phyloP scores from a whole-genome alignment of 2,797 vertebrate genomes.

The Antrozous pallidus region DNA sequence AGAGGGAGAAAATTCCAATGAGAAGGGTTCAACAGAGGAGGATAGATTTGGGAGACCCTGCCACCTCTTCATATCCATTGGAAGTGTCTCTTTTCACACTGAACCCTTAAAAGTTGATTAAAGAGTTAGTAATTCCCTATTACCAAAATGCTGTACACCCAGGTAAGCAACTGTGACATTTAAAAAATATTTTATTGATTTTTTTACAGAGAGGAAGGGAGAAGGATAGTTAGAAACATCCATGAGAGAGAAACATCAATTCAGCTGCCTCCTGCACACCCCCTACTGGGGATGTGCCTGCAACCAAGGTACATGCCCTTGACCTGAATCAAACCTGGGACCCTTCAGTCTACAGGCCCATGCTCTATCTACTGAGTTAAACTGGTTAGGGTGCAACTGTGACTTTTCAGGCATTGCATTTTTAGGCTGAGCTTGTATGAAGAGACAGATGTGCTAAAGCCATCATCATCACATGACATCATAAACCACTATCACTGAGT shows the following conservation, averaged over 20 bases:
- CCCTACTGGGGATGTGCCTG: too few relatives aligned
- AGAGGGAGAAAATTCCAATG: slow-evolving; percentile 2
- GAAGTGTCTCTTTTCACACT: neutral
- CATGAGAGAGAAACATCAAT: too few relatives aligned
- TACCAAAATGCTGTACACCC: neutral
- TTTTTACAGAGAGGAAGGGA: too few relatives aligned
- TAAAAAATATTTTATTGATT: too few relatives aligned
- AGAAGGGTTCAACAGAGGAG: neutral
- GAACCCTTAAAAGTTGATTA: neutral
- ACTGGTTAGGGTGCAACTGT: too few relatives aligned
- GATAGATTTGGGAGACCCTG: neutral
- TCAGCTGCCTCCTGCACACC: too few relatives aligned
- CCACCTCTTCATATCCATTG: neutral
- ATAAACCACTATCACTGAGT: neutral
- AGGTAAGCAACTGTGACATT: neutral
- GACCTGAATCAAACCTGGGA: too few relatives aligned
- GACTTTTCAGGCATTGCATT: neutral
- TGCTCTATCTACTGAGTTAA: too few relatives aligned
- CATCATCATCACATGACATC: neutral
- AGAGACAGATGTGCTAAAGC: neutral
- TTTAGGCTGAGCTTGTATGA: slow-evolving; percentile 5
- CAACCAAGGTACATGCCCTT: too few relatives aligned
- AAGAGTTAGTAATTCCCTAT: neutral
- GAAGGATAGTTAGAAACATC: too few relatives aligned
- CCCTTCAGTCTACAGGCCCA: too few relatives aligned